Evolutionary conservation across 2,888 invertebrate species (phyloP), one percentile per base, ranked within the genome.

Genomic region (Apeira syringaria): DNA sequence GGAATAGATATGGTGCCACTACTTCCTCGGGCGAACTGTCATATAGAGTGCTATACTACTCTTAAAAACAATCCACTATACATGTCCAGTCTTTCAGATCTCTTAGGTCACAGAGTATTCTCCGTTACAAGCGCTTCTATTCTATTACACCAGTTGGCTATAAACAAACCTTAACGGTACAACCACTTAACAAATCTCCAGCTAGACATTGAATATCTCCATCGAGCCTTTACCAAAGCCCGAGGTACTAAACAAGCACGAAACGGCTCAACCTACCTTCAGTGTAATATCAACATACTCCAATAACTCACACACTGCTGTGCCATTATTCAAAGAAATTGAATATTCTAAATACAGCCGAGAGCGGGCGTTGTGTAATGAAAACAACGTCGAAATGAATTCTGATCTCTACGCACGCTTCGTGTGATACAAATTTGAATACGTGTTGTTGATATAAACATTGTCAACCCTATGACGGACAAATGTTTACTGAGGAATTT

Each of bases 251-350:
- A 31, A 43, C 30, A 43, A 29, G 10, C 32, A 12, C 29, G 8
- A 18, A 40, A 49, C 43, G 40, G 13, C 27, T 32, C 26, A 30
- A 42, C 41, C 43, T 12, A n/a, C 35, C 25, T 26, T 20, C 24
- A 13, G 13, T 8, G 9, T 32, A 32, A 24, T 32, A 32, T 13
- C 24, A 27, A 25, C 43, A 25, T 33, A 32, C 33, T 33, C 28
- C 9, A 31, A 68, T 75, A 68, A 70, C 70, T 74, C 64, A 72
- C 53, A 30, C 54, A 6, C 63, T 61, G 63, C 61, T 54, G 56
- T 50, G 51, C 55, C 65, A 65, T 77, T 69, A 73, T 71, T 77
- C 68, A 71, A 47, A 34, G 53, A 61, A 68, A 73, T 68, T 67
- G 69, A 68, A 74, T 71, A 68, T 74, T 71, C 68, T 68, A 67